Evolutionary conservation across 2,888 invertebrate species (phyloP).

Genomic region (Auanema sp.): DNA sequence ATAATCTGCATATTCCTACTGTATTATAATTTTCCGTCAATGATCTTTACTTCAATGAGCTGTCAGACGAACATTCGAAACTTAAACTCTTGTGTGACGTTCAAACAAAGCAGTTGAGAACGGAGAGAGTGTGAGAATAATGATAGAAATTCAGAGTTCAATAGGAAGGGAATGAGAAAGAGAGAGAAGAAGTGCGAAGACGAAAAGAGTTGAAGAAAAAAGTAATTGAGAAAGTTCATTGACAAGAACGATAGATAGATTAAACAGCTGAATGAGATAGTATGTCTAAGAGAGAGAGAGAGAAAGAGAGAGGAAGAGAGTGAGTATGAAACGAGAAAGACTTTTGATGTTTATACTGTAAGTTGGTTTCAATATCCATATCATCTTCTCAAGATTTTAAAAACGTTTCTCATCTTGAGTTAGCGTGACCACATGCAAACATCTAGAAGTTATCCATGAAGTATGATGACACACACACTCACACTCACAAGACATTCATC

Average conservation of each 20-base stretch:
- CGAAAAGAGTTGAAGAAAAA: background rate
- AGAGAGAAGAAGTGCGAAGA: constrained; percentile 6
- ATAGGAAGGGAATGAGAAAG: constrained; percentile 12
- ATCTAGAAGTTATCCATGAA: too few species aligned
- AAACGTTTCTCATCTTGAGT: too few species aligned
- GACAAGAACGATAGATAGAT: background rate
- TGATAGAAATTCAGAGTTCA: constrained; percentile 10
- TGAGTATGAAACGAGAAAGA: too few species aligned
- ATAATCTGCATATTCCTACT: constrained; percentile 1
- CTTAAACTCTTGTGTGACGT: constrained; percentile 13
- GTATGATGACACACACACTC: too few species aligned
- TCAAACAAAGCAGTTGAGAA: constrained; percentile 17
- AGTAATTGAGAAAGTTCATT: background rate
- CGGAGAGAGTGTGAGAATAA: constrained; percentile 12
- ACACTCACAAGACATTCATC: too few species aligned
- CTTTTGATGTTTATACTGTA: too few species aligned
- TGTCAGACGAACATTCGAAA: constrained; percentile 22
- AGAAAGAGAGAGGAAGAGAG: too few species aligned
- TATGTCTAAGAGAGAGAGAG: too few species aligned
- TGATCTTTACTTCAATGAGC: constrained; percentile 20
- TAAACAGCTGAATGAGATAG: too few species aligned
- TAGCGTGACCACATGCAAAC: too few species aligned
- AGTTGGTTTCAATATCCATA: too few species aligned
- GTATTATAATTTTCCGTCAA: constrained; percentile 18
- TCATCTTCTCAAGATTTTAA: too few species aligned